These are phyloP conservation scores for Pocillopora grandis DNA, from an alignment of 92 coral and sea anemone species.

Conservation along the genomic window DNA sequence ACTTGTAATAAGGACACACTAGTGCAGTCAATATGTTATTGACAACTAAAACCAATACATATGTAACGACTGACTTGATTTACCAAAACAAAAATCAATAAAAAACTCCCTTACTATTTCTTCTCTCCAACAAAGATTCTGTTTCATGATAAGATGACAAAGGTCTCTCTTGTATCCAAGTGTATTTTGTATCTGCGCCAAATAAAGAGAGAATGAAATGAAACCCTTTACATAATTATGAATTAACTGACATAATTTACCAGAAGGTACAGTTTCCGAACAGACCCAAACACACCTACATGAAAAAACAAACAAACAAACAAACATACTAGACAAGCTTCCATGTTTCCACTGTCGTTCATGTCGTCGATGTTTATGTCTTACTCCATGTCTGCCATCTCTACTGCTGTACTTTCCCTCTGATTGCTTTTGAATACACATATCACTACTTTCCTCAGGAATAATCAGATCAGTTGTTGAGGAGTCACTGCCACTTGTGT, in stretches of 20 bases:
- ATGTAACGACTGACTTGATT: no score
- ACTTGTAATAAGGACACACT: no score
- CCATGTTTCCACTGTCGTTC: slow-evolving; percentile 26
- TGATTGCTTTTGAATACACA: slow-evolving; percentile 1
- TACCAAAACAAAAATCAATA: background rate
- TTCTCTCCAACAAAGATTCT: slow-evolving; percentile 33
- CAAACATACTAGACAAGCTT: background rate
- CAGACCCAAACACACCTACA: no score
- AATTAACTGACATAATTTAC: no score
- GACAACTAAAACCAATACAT: no score
- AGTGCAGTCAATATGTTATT: no score
- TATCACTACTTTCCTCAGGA: slow-evolving; percentile 62
- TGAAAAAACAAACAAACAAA: background rate
- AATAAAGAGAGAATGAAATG: no score
- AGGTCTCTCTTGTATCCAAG: slow-evolving; percentile 26
- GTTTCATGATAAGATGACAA: slow-evolving; percentile 21
- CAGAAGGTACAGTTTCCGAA: no score
- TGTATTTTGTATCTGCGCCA: slow-evolving; percentile 23
- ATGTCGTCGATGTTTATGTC: slow-evolving; percentile 23
- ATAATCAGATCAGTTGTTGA: slow-evolving; percentile 65
- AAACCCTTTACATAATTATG: no score
- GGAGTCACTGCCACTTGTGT: slow-evolving; percentile 56
- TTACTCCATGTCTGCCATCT: slow-evolving; percentile 22
- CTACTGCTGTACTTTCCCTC: slow-evolving; percentile 30
- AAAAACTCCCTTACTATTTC: slow-evolving; percentile 23